Percentiles rank a stretch among this genome's conserved stretches.
These are phyloP conservation scores for Marronus borbonicus DNA, from an alignment of 2,888 invertebrate species.

Conservation along the genomic window DNA sequence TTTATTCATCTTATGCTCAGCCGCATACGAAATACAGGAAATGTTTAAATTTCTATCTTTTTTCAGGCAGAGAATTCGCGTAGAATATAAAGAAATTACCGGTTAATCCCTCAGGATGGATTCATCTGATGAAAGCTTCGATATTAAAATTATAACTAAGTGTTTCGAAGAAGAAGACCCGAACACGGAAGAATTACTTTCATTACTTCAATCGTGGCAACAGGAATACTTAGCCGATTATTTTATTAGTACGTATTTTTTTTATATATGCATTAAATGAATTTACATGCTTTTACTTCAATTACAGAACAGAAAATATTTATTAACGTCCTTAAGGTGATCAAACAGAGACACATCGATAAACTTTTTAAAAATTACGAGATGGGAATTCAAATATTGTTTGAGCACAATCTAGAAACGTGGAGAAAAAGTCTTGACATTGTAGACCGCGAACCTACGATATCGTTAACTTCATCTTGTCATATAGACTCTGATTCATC, in stretches of 20 bases:
- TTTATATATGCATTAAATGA: background rate
- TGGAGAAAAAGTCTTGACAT: conserved; percentile 55
- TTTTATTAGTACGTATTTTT: conserved; percentile 22
- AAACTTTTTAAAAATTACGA: conserved; percentile 54
- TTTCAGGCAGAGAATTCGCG: too few species aligned
- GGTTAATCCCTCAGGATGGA: background rate
- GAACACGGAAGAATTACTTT: background rate
- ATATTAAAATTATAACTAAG: background rate
- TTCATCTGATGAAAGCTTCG: background rate
- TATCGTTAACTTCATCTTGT: conserved; percentile 12
- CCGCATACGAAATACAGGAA: too few species aligned
- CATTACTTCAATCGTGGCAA: conserved; percentile 25
- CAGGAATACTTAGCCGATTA: conserved; percentile 29
- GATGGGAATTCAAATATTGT: conserved; percentile 56
- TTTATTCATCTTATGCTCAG: too few species aligned
- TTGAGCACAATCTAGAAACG: conserved; percentile 57
- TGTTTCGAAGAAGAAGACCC: background rate
- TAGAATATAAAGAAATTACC: background rate
- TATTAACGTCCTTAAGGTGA: conserved; percentile 44
- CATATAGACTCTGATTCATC: conserved; percentile 24
- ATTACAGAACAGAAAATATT: conserved; percentile 32
- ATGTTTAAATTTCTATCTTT: background rate
- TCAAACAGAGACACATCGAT: conserved; percentile 56
- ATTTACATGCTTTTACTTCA: background rate
- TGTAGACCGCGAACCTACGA: background rate